Evolutionary conservation across 2,888 invertebrate species (phyloP), one percentile per base, ranked within the genome.

Genomic region (Osedax frankpressi): DNA sequence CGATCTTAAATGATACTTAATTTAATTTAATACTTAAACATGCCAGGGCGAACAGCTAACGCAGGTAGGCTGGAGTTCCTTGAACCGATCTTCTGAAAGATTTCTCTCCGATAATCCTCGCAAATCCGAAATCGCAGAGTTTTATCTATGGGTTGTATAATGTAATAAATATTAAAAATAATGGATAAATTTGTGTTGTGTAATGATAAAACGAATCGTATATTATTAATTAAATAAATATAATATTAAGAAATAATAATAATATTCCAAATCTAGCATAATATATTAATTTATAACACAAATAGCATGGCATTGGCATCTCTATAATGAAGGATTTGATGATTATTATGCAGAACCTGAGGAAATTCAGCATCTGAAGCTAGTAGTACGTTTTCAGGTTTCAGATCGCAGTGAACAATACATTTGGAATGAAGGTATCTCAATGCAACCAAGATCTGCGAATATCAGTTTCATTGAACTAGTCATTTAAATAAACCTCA

Each of bases 41-140:
- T 71, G 6, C 14, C n/a, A n/a, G 14, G n/a, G 0, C 25, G 30
- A 6, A 19, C n/a, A 71, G 79, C 85, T 86, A 83, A 92, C 93
- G 93, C 76, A 98, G 88, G 86, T 98, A 98, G 0, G 98, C 98
- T 0, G 98, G 98, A 0, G 98, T 98, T 76, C 98, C 98, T 44
- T 98, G 98, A 25, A 98, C 96, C 70, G 95, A 95, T 79, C 97
- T 82, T 2, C 98, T 87, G 86, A 98, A 98, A 72, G 95, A 95
- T 85, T 95, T 95, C 86, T 98, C 97, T 1, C 98, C 98, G 82
- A 98, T 98, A 83, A 98, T 98, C 78, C 97, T 87, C 3, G 98
- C 97, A 87, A 97, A 98, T 70, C 98, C 98, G 86, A 98, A 98
- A 88, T 98, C 98, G 86, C 97, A 98, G 30, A 98, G 87, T 86